Base-by-base conservation (phyloP, 1,140 invertebrate genomes). In the Panagrolaimus sp. region DNA sequence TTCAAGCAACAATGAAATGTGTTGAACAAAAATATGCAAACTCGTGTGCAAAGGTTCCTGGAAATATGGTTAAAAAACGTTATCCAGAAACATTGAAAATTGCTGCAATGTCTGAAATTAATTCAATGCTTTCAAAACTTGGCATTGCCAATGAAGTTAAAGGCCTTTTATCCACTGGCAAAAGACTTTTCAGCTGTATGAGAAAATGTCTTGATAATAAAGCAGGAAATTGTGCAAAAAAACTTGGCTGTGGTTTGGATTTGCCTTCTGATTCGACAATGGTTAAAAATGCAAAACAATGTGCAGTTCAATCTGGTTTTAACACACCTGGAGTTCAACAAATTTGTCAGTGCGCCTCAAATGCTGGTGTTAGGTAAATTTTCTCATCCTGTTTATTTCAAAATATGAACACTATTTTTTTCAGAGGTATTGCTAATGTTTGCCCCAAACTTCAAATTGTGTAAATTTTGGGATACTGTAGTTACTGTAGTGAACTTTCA, bases 51-150 rank as follows among this genome's bases (percentile, higher is more conserved):
- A 63, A 43, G 9, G 62, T 31, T 13, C 27, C 27, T 42, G 62
- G 62, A 42, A 43, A 43, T 16, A 63, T 63, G 62, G 62, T 63
- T 16, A 31, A 63, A 20, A 63, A 63, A 27, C 27, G 62, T 20
- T 63, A 42, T 27, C 27, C 27, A 3, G 62, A 63, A 31, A 63
- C 62, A n/a, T 43, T 63, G 5, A 63, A 63, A 38, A 31, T 63
- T 14, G 62, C 62, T 2, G 62, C 62, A n/a, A 63, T 63, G 62
- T 63, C 62, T 16, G 62, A 63, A n/a, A 63, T 63, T 9, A 43
- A 43, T 43, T 23, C 14, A n/a, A 63, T 63, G 27, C 62, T 63
- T 27, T 20, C 16, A 31, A 42, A 31, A 43, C 42, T 43, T 13
- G 62, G 62, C 27, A 43, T 63, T 9, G 27, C 42, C 23, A 43